These are phyloP conservation scores for Cavia porcellus DNA, from an alignment of 2,113 vertebrate species.

Conservation along the genomic window DNA sequence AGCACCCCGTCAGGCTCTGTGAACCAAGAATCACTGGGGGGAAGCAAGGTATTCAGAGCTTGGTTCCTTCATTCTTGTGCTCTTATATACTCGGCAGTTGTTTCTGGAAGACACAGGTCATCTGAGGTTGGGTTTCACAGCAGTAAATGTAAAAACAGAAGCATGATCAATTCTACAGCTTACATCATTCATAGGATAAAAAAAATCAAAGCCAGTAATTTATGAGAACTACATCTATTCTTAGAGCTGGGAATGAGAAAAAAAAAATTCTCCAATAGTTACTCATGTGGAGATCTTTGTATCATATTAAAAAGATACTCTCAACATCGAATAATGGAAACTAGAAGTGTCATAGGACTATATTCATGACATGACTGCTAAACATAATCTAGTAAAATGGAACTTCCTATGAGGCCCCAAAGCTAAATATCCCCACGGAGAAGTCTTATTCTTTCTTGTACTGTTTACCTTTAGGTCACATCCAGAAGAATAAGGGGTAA, in stretches of 20 bases:
- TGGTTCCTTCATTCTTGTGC: not conserved
- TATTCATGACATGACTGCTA: not conserved
- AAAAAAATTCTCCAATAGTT: not conserved
- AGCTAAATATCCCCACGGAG: not conserved
- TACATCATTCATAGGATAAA: not conserved
- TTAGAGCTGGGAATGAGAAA: not conserved
- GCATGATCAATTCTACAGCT: not conserved
- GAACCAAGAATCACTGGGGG: not conserved
- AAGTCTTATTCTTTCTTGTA: not conserved
- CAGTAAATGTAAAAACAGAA: not conserved
- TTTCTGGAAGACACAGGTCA: not conserved
- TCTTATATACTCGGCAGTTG: not conserved
- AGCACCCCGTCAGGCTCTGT: accelerated
- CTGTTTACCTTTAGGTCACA: not conserved
- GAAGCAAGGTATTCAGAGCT: too few species aligned
- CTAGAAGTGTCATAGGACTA: not conserved
- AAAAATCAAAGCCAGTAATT: slow-evolving; percentile 18
- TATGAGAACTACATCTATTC: slow-evolving; percentile 23
- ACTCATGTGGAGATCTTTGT: not conserved
- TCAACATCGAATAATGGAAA: not conserved
- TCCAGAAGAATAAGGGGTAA: not conserved
- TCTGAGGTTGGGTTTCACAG: not conserved
- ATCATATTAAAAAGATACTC: not conserved
- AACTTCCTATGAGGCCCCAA: not conserved
- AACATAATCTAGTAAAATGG: not conserved